These are phyloP conservation scores for Cheilosia vernalis DNA, from an alignment of 2,888 invertebrate species.

Conservation along the genomic window DNA sequence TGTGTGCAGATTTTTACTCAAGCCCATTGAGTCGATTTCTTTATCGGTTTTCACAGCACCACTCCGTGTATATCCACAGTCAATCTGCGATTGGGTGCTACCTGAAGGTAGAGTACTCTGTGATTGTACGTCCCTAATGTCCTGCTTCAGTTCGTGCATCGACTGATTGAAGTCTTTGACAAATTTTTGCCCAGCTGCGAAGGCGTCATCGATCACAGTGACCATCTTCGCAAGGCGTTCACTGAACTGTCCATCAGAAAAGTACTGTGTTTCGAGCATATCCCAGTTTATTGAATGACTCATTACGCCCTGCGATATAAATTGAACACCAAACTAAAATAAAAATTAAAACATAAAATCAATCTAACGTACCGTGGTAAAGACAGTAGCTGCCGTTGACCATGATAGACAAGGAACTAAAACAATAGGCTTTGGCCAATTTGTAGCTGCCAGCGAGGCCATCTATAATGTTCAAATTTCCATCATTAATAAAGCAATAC, in stretches of 20 bases:
- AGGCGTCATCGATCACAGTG: constrained; percentile 89
- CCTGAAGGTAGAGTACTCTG: neutral
- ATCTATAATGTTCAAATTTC: constrained; percentile 86
- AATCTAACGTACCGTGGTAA: constrained; percentile 88
- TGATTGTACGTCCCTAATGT: constrained; percentile 78
- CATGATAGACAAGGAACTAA: constrained; percentile 98
- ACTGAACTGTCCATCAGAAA: constrained; percentile 90
- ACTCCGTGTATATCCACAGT: constrained; percentile 77
- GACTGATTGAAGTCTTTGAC: constrained; percentile 87
- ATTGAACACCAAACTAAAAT: constrained; percentile 11
- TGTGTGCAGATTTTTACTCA: constrained; percentile 83
- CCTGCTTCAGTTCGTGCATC: constrained; percentile 83
- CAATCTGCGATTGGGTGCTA: neutral
- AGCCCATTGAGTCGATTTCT: constrained; percentile 81
- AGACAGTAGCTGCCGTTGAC: constrained; percentile 98
- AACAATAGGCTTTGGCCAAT: constrained; percentile 97
- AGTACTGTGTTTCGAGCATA: constrained; percentile 93
- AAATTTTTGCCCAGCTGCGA: constrained; percentile 90
- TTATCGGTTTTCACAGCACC: constrained; percentile 77
- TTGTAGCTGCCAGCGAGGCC: constrained; percentile 98
- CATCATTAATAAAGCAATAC: neutral
- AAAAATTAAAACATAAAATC: too few species aligned
- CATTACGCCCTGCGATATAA: constrained; percentile 92
- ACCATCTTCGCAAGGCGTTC: constrained; percentile 95
- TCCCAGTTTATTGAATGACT: constrained; percentile 98